Evolutionary conservation across 2,113 vertebrate genomes (phyloP), one percentile per base, ranked within the genome.

Genomic region (Pseudopodoces humilis): DNA sequence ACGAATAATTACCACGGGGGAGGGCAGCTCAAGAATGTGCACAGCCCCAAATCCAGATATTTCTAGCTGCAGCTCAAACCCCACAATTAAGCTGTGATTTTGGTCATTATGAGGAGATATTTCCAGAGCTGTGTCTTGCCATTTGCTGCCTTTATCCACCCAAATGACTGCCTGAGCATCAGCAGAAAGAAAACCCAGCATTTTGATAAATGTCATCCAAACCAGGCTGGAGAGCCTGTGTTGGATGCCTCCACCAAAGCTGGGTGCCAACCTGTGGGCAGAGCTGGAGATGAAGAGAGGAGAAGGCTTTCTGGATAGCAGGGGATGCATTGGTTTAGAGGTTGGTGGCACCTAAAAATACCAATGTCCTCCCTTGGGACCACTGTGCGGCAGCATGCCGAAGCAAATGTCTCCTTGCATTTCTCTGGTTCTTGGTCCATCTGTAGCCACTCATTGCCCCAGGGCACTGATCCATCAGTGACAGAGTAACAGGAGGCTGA

Each of bases 1-100:
- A 95, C 21, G 2, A 94, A 76, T 59, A 83, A 91, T 92, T 96
- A 95, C 39, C n/a, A 31, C 16, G 22, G 59, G 18, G 75, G 67
- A 91, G 37, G 17, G 68, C 52, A 87, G 87, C 55, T 90, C 4
- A 5, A 95, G 92, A 80, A 88, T 14, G 64, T 91, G 43, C 82
- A 59, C 44, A 81, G 68, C 68, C 85, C 94, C 85, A 95, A 90
- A 92, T 95, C 85, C 90, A 94, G 85, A 83, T 92, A 89, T 95
- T 90, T 87, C 84, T 39, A 96, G 87, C 84, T 96, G 78, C 82
- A 92, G 63, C 53, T 88, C 56, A 86, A 96, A 96, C 78, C 95
- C 95, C 87, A 92, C 94, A 96, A 96, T 92, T 95, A 96, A 85
- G 47, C 86, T 60, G 93, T 86, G 95, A 95, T 93, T 97, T 95